These are phyloP conservation scores for Dyspetes luteomarginatus DNA, from an alignment of 2,888 invertebrate species.

Conservation along the genomic window DNA sequence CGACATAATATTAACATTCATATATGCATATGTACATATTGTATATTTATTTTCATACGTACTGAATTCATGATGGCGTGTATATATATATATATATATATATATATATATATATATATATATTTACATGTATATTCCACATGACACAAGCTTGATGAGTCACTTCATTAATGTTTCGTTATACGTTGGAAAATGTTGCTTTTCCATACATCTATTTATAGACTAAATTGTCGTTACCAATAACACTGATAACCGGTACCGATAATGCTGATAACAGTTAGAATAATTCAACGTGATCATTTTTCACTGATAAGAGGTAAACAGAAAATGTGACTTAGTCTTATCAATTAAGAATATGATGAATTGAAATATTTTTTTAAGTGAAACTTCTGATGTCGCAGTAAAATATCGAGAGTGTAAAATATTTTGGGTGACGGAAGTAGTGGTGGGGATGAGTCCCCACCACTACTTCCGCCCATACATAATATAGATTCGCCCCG, in stretches of 20 bases:
- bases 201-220: background rate
- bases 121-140: constrained; percentile 20
- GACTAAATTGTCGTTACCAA: background rate
- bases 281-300: background rate
- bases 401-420: too few species aligned
- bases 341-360: too few species aligned
- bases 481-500: too few species aligned
- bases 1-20: background rate
- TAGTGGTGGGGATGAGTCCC: too few species aligned
- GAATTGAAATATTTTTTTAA: too few species aligned
- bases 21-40: too few species aligned
- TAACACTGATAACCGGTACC: background rate
- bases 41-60: background rate
- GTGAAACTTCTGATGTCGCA: too few species aligned
- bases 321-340: background rate
- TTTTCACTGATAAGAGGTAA: background rate
- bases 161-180: background rate
- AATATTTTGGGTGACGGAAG: too few species aligned
- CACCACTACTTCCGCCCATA: too few species aligned
- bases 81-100: constrained; percentile 25
- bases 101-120: constrained; percentile 24
- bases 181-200: background rate
- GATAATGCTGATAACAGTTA: background rate
- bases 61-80: too few species aligned
- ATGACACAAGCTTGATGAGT: background rate